Evolutionary conservation across 2,797 vertebrate genomes (phyloP).

Genomic region (Epinephelus coioides): DNA sequence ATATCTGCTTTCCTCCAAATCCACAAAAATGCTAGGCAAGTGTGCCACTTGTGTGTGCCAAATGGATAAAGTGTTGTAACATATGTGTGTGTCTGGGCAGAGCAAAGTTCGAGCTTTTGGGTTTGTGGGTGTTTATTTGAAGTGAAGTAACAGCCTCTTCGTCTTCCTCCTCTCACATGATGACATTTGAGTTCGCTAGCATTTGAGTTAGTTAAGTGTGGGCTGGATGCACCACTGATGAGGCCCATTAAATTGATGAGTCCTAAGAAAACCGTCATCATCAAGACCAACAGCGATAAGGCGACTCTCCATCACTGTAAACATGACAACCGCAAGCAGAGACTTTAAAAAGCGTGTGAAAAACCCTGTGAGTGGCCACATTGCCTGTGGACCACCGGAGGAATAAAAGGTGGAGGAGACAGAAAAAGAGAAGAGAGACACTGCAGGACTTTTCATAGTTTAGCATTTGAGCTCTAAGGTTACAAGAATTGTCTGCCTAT

Average conservation of each 20-base stretch:
- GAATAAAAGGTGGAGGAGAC: slow-evolving; percentile 19
- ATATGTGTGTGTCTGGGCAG: background rate
- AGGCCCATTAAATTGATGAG: slow-evolving; percentile 80
- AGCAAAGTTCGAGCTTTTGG: too few species aligned
- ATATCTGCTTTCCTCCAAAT: background rate
- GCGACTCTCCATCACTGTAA: slow-evolving; percentile 57
- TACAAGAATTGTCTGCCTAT: background rate
- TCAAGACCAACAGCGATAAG: background rate
- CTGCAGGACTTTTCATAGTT: background rate
- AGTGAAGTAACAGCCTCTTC: background rate
- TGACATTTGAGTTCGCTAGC: slow-evolving; percentile 71
- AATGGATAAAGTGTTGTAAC: background rate
- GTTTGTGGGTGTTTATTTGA: background rate
- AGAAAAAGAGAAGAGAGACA: background rate
- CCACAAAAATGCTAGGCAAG: background rate
- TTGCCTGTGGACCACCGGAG: slow-evolving; percentile 50
- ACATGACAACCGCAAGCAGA: slow-evolving; percentile 69
- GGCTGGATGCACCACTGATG: slow-evolving; percentile 74
- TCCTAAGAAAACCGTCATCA: slow-evolving; percentile 58
- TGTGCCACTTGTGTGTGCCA: background rate
- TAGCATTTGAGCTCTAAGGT: background rate
- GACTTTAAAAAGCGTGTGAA: slow-evolving; percentile 74
- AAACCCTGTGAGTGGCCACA: slow-evolving; percentile 51
- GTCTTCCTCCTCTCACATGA: slow-evolving; percentile 31
- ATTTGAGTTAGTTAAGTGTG: slow-evolving; percentile 67